Conservation (phyloP, 2,797 vertebrate species). For the Pangasius macronema region DNA sequence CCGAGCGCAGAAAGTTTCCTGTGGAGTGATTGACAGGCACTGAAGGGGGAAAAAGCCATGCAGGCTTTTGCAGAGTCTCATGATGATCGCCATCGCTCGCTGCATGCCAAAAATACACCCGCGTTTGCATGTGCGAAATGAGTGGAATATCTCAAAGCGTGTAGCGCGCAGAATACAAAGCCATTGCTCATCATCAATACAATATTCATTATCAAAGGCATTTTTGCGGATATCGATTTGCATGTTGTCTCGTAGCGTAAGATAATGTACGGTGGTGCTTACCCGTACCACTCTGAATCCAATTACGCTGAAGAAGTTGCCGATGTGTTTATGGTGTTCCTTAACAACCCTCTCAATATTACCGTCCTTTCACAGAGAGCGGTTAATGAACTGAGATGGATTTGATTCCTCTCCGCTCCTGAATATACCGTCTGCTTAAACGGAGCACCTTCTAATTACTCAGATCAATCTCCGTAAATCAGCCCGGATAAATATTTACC, state of each 20-base stretch:
- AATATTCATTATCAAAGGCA: background rate
- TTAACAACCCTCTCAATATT: constrained; percentile 6
- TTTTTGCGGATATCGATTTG: background rate
- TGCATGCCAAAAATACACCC: constrained; percentile 29
- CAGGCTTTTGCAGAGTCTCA: constrained; percentile 32
- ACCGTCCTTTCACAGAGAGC: background rate
- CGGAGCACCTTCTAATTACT: constrained; percentile 29
- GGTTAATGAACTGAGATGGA: constrained; percentile 47
- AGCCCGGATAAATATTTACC: constrained; percentile 41
- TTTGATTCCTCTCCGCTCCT: background rate
- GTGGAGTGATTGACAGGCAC: constrained; percentile 42
- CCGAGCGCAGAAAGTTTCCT: background rate
- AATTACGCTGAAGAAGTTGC: constrained; percentile 28
- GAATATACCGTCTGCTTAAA: constrained; percentile 32
- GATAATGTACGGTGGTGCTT: background rate
- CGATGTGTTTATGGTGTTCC: constrained; percentile 8
- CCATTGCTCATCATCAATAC: background rate
- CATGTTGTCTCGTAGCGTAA: background rate
- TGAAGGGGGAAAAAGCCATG: background rate
- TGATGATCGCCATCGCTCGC: constrained; percentile 5
- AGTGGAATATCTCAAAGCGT: background rate
- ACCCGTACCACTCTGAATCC: background rate
- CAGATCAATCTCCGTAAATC: constrained; percentile 41
- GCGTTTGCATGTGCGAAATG: constrained; percentile 27
- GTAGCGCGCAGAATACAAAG: background rate